Base-by-base conservation (phyloP, 2,888 invertebrate genomes). In the Camptogramma bilineatum region DNA sequence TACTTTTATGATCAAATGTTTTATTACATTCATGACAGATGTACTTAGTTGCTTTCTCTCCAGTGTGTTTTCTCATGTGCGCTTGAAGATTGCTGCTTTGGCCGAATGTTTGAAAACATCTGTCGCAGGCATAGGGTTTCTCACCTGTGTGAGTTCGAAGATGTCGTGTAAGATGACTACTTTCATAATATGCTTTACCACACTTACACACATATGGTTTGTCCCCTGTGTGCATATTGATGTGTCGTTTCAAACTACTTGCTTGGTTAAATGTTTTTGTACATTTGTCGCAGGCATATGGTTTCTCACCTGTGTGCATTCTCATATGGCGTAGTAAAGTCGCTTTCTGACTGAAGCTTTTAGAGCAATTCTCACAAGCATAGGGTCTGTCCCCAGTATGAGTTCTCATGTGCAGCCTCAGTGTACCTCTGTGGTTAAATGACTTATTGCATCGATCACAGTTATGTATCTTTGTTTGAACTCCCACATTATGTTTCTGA, bases 271-370 rank as follows among this genome's bases (percentile, higher is more conserved):
- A 68, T 1, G 55, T 61, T 62, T 68, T 68, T 2, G 67, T 53
- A 53, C 71, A 71, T 18, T 61, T 50, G 17, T 70, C 63, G 52
- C 72, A 72, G 0, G 56, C 58, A 54, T 67, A 67, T 0, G 65
- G 68, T 31, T 62, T 69, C 56, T 69, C 68, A 5, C 70, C 68
- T 0, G 65, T 69, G 44, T 72, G 72, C 34, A 60, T 63, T 10
- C 64, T 51, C 13, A 62, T 62, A 47, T 72, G 72, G 4, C 64
- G 46, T 16, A 52, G 62, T 18, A 72, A 52, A 16, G 55, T 34
- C 7, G 56, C 54, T 50, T 69, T 62, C 34, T 61, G 28, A 24
- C 67, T 60, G n/a, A 70, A 64, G 13, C 61, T 61, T 54, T 62
- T 65, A 16, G 58, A 28, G 57, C 73, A 73, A 16, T 62, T 64